Conservation (phyloP, 2,113 vertebrate species). For the Toxostoma redivivum region DNA sequence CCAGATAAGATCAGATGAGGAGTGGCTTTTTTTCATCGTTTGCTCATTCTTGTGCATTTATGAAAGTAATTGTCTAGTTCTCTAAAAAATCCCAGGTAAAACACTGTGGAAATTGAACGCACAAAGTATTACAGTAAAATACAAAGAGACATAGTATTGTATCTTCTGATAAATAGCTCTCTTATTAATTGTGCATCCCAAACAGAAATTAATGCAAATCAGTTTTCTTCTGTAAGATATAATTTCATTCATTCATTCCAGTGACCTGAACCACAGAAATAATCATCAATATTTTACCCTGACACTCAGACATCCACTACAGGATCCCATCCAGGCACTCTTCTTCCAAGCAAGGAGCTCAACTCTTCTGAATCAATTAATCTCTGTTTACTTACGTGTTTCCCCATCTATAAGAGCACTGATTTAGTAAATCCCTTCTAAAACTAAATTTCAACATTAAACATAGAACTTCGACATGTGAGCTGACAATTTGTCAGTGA, state of each 20-base stretch:
- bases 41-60: neutral
- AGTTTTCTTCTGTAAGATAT: neutral
- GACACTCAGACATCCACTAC: neutral
- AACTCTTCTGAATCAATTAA: neutral
- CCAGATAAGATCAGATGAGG: neutral
- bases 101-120: neutral
- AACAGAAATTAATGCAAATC: neutral
- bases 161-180: neutral
- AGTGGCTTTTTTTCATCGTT: neutral
- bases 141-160: neutral
- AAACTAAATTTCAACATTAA: constrained; percentile 21
- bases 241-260: constrained; percentile 4
- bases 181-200: neutral
- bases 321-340: neutral
- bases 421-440: constrained; percentile 10
- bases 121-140: neutral
- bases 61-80: neutral
- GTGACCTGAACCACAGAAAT: neutral
- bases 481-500: neutral
- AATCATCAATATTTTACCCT: neutral
- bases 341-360: neutral
- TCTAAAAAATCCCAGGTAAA: neutral
- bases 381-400: neutral
- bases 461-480: neutral
- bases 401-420: neutral